A percentile compares a stretch with the other conserved stretches of the same genome.
Conservation (phyloP, 2,888 invertebrate genomes). For the Apodemia mormo region DNA sequence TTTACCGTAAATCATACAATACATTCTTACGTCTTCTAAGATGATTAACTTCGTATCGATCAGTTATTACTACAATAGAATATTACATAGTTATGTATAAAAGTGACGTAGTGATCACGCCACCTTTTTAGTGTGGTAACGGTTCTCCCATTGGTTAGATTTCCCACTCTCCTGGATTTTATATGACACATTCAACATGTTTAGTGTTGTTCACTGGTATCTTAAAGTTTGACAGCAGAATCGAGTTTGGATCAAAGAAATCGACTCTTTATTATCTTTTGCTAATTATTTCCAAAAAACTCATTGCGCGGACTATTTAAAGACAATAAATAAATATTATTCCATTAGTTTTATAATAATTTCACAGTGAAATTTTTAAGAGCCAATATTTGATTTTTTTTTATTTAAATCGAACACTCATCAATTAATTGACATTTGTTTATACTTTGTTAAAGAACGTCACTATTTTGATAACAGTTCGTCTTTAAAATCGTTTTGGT, state of each 20-base stretch:
- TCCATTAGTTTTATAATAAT: not conserved
- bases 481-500: conserved; percentile 47
- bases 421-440: conserved; percentile 20
- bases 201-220: conserved; percentile 32
- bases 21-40: not conserved
- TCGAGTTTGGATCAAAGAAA: not conserved
- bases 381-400: not conserved
- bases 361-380: not conserved
- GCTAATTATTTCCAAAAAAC: too few species aligned
- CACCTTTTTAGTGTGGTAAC: conserved; percentile 66
- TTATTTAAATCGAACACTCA: not conserved
- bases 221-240: conserved; percentile 1
- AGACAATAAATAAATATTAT: not conserved
- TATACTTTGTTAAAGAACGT: conserved; percentile 20
- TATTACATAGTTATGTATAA: conserved; percentile 44
- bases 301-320: not conserved
- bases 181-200: conserved; percentile 48
- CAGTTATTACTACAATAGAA: conserved; percentile 30
- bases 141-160: conserved; percentile 60
- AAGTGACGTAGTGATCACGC: conserved; percentile 77
- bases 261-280: not conserved
- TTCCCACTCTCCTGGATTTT: conserved; percentile 59
- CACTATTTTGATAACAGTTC: conserved; percentile 41
- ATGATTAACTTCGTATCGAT: conserved; percentile 37
- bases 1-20: not conserved